These are phyloP conservation scores for Drosophila bunnanda DNA, from an alignment of 2,888 invertebrate species.

Conservation along the genomic window DNA sequence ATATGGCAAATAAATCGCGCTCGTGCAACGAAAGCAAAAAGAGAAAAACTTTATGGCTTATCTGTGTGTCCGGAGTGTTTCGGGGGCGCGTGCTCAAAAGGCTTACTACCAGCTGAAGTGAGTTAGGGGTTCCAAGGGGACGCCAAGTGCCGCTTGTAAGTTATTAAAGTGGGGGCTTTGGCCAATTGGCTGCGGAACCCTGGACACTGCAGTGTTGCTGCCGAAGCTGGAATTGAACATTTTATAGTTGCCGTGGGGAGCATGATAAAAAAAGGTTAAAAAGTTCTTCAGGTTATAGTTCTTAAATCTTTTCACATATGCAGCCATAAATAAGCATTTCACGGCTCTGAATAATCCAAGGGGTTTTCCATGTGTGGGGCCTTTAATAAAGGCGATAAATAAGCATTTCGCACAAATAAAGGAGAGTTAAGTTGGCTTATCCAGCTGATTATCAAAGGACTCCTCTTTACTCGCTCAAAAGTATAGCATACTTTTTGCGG, in stretches of 20 bases:
- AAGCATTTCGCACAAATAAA: slow-evolving; percentile 1
- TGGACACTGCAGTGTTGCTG: slow-evolving; percentile 28
- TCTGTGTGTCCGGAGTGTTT: slow-evolving; percentile 55
- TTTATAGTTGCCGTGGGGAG: slow-evolving; percentile 33
- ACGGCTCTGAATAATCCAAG: slow-evolving; percentile 6
- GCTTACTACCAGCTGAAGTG: slow-evolving; percentile 51
- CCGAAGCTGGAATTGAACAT: slow-evolving; percentile 34
- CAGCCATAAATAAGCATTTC: slow-evolving; percentile 42
- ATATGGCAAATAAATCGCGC: slow-evolving; percentile 78
- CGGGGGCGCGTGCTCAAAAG: slow-evolving; percentile 68
- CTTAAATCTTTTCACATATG: slow-evolving; percentile 31
- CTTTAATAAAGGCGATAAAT: slow-evolving; percentile 4
- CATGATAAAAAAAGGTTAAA: slow-evolving; percentile 13
- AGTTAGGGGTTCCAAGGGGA: slow-evolving; percentile 13
- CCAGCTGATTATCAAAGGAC: no score
- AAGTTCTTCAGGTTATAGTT: slow-evolving; percentile 21
- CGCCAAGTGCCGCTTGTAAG: slow-evolving; percentile 72
- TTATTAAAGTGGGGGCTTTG: slow-evolving; percentile 68
- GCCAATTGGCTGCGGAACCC: slow-evolving; percentile 63
- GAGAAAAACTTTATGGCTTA: slow-evolving; percentile 72
- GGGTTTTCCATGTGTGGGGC: background rate
- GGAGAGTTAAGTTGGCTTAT: no score
- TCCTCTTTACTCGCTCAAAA: background rate
- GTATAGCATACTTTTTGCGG: background rate
- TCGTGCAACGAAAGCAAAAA: slow-evolving; percentile 52